Conservation (phyloP, 2,113 vertebrate genomes). For the Rattus rattus region DNA sequence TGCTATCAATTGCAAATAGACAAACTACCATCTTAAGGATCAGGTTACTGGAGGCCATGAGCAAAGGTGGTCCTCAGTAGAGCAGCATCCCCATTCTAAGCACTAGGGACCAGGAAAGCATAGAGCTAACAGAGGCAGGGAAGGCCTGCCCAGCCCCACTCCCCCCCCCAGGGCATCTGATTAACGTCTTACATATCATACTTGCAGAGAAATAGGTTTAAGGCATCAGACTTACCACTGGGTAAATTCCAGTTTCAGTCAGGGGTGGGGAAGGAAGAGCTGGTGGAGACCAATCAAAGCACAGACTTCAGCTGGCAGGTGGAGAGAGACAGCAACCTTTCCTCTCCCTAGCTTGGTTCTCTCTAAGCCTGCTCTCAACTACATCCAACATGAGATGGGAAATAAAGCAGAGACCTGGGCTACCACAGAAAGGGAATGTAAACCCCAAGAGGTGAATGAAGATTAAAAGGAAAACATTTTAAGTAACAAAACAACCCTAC, state of each 20-base stretch:
- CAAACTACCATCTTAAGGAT: background rate
- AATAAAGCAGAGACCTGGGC: background rate
- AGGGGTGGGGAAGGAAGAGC: background rate
- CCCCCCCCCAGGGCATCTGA: background rate
- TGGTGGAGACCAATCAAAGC: rapidly evolving
- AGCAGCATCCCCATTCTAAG: background rate
- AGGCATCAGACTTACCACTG: background rate
- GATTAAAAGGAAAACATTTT: background rate
- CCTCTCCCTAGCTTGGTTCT: background rate
- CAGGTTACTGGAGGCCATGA: no score
- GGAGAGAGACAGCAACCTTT: background rate
- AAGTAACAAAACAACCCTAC: background rate
- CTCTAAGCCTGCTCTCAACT: background rate
- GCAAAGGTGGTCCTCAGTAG: no score
- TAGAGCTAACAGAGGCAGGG: background rate
- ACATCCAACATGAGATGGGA: background rate
- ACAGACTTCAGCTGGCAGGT: no score
- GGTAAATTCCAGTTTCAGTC: background rate
- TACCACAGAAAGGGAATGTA: background rate
- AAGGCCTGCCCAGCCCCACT: background rate
- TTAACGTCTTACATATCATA: background rate
- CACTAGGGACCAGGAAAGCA: background rate
- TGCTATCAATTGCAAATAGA: no score
- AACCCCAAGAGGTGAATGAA: background rate
- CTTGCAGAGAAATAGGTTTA: background rate